These are phyloP conservation scores for Ectemnius cavifrons DNA, from an alignment of 2,888 invertebrate species.

Conservation along the genomic window DNA sequence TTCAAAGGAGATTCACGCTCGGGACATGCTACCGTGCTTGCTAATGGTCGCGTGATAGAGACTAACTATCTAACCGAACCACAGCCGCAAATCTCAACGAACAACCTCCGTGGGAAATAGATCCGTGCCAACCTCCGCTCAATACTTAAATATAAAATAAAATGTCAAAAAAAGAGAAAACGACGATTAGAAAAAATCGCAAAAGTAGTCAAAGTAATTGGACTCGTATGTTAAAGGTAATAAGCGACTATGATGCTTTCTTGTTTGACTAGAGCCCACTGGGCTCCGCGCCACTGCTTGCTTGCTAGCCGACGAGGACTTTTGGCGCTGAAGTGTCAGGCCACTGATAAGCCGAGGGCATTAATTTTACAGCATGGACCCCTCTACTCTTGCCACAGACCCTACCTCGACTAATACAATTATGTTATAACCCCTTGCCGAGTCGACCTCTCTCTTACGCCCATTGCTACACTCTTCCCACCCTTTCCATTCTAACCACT, in stretches of 20 bases:
- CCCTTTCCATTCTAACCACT: slow-evolving; percentile 39
- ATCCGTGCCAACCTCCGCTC: too few relatives aligned
- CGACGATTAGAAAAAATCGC: too few relatives aligned
- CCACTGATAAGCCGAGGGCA: slow-evolving; percentile 76
- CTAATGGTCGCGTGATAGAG: background rate
- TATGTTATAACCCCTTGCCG: slow-evolving; percentile 76
- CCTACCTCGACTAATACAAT: slow-evolving; percentile 75
- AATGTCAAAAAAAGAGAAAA: too few relatives aligned
- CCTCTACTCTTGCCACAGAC: slow-evolving; percentile 61
- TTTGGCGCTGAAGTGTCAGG: slow-evolving; percentile 74
- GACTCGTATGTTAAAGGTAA: too few relatives aligned
- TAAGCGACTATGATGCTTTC: too few relatives aligned
- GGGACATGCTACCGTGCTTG: background rate
- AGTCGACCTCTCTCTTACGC: slow-evolving; percentile 50
- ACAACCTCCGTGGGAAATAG: too few relatives aligned
- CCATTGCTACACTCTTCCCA: slow-evolving; percentile 35
- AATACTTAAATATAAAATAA: too few relatives aligned
- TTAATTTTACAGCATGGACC: slow-evolving; percentile 74
- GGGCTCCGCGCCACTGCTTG: slow-evolving; percentile 51
- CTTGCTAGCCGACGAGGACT: slow-evolving; percentile 60
- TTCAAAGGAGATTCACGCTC: background rate
- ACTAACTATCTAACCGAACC: too few relatives aligned
- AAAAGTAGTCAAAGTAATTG: too few relatives aligned
- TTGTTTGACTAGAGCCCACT: slow-evolving; percentile 21
- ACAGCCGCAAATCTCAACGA: too few relatives aligned